Evolutionary conservation across 2,888 invertebrate genomes (phyloP).

Genomic region (Chymomyza procnemis): DNA sequence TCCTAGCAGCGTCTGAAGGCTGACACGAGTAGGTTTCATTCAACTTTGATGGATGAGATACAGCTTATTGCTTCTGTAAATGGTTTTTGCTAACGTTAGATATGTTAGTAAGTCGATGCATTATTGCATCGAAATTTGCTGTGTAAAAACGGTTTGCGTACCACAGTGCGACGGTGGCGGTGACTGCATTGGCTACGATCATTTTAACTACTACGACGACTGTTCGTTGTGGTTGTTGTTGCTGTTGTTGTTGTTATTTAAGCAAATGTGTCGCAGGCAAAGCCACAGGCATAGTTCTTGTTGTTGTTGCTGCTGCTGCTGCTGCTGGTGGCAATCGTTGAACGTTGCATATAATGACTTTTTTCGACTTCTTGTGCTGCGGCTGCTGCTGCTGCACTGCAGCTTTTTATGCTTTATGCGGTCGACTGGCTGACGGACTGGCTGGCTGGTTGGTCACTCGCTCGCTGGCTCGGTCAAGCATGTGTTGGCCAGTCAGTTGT

Average conservation of each 20-base stretch:
- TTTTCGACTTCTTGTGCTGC: conserved; percentile 55
- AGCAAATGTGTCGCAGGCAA: conserved; percentile 73
- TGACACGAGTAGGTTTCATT: too few relatives aligned
- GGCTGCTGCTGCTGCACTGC: conserved; percentile 48
- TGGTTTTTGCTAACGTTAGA: too few relatives aligned
- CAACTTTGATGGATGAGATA: too few relatives aligned
- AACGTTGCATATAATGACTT: conserved; percentile 67
- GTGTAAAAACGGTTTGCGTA: neutral
- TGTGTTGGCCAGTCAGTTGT: conserved; percentile 37
- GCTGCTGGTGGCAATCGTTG: conserved; percentile 29
- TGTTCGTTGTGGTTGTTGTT: conserved; percentile 38
- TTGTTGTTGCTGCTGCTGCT: conserved; percentile 24
- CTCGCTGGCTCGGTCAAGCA: conserved; percentile 60
- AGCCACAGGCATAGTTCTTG: conserved; percentile 60
- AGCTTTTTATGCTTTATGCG: conserved; percentile 75
- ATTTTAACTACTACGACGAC: conserved; percentile 24
- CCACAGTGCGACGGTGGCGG: conserved; percentile 13
- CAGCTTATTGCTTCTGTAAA: too few relatives aligned
- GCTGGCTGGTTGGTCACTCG: conserved; percentile 36
- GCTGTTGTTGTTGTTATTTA: conserved; percentile 71
- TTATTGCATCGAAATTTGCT: too few relatives aligned
- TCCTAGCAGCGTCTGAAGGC: too few relatives aligned
- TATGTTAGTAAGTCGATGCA: too few relatives aligned
- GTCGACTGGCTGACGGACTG: conserved; percentile 46
- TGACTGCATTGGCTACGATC: conserved; percentile 22